Evolutionary conservation across 2,113 vertebrate genomes (phyloP).

Genomic region (Malurus cyaneus): DNA sequence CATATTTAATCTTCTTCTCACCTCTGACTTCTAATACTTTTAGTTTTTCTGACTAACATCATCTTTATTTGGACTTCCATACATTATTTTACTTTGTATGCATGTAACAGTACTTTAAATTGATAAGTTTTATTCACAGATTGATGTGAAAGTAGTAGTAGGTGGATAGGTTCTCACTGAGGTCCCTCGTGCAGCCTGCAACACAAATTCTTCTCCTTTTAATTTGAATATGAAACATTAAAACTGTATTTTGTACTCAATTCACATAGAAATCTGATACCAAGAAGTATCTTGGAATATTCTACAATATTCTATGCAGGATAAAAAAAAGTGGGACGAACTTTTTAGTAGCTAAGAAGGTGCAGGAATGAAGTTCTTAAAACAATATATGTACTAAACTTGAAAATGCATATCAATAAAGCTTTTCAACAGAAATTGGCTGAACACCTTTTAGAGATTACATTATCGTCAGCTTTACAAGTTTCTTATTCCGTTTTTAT

Average conservation of each 20-base stretch:
- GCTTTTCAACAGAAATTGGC: background rate
- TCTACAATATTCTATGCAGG: background rate
- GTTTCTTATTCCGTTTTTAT: conserved; percentile 23
- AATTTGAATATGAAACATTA: background rate
- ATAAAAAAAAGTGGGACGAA: background rate
- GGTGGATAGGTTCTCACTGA: background rate
- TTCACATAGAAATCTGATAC: background rate
- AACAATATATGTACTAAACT: background rate
- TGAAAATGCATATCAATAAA: background rate
- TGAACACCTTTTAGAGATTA: background rate
- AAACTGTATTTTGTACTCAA: background rate
- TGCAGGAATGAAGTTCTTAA: background rate
- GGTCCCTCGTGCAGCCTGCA: background rate
- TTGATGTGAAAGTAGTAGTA: background rate
- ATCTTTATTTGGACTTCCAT: background rate
- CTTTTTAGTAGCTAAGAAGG: background rate
- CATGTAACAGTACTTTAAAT: background rate
- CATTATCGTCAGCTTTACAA: conserved; percentile 13
- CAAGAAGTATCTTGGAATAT: background rate
- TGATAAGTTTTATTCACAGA: background rate
- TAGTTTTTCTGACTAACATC: background rate
- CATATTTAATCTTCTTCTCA: background rate
- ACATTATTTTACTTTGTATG: background rate
- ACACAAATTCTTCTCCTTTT: background rate
- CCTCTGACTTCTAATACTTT: background rate